These are phyloP conservation scores for Petromus typicus DNA, from an alignment of 2,113 vertebrate genomes.

Conservation along the genomic window DNA sequence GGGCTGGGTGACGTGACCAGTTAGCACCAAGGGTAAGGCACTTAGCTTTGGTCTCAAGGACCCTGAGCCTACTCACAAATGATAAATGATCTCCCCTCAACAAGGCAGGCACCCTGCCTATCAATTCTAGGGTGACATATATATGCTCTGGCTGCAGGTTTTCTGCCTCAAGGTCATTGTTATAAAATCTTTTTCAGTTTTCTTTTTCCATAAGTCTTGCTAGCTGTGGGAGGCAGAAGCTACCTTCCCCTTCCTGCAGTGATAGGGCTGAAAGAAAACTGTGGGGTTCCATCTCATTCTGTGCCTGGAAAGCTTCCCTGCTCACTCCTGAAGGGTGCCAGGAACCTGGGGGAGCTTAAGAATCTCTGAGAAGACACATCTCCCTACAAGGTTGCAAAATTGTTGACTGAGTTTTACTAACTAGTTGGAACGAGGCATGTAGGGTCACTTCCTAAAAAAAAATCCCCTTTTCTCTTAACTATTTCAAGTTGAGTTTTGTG, in stretches of 20 bases:
- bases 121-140: neutral
- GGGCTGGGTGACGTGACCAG: neutral
- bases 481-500: neutral
- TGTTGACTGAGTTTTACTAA: neutral
- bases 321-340: constrained; percentile 19
- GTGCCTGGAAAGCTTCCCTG: neutral
- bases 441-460: neutral
- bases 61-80: neutral
- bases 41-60: neutral
- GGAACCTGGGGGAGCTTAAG: neutral
- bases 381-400: neutral
- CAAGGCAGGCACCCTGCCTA: neutral
- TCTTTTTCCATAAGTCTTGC: constrained; percentile 25
- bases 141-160: constrained; percentile 28
- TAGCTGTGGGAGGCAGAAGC: constrained; percentile 11
- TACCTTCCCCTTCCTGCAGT: neutral
- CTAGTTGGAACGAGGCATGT: neutral
- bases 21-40: neutral
- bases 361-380: neutral
- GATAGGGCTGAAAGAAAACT: neutral
- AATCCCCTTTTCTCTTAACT: neutral
- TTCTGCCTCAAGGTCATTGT: constrained; percentile 63
- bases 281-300: neutral
- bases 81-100: neutral
- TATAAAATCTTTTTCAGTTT: constrained; percentile 51